phyloP scores from a whole-genome alignment of 1,140 invertebrate genomes.

The Aphidius gifuensis region DNA sequence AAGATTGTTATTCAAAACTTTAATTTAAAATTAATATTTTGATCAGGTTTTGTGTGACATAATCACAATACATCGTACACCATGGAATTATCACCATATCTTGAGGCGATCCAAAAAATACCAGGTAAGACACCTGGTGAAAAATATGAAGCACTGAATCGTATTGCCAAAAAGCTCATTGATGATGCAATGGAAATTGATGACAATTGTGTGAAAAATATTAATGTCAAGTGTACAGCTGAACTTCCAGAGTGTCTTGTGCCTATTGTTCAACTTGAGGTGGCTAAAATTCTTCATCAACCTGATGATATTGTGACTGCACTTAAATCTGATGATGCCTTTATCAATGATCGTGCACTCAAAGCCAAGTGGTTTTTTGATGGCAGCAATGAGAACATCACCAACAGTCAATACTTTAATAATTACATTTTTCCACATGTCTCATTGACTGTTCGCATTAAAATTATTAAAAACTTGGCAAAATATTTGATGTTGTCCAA shows the following conservation, averaged over 20 bases:
- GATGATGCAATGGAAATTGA: neutral
- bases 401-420: conserved; percentile 34
- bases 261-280: neutral
- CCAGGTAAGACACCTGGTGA: conserved; percentile 9
- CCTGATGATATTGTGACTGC: conserved; percentile 31
- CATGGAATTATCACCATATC: conserved; percentile 13
- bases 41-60: too few relatives aligned
- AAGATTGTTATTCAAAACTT: too few relatives aligned
- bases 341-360: conserved; percentile 35
- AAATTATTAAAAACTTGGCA: too few relatives aligned
- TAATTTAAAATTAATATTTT: too few relatives aligned
- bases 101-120: conserved; percentile 15
- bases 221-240: too few relatives aligned
- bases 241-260: neutral
- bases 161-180: neutral
- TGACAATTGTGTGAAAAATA: neutral
- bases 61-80: too few relatives aligned
- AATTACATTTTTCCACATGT: conserved; percentile 33
- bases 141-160: conserved; percentile 12
- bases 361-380: conserved; percentile 37
- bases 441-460: conserved; percentile 21
- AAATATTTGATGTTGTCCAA: too few relatives aligned
- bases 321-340: conserved; percentile 33
- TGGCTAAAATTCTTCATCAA: neutral
- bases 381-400: conserved; percentile 19